Conservation (phyloP, 2,888 invertebrate species). For the Lapara coniferarum region DNA sequence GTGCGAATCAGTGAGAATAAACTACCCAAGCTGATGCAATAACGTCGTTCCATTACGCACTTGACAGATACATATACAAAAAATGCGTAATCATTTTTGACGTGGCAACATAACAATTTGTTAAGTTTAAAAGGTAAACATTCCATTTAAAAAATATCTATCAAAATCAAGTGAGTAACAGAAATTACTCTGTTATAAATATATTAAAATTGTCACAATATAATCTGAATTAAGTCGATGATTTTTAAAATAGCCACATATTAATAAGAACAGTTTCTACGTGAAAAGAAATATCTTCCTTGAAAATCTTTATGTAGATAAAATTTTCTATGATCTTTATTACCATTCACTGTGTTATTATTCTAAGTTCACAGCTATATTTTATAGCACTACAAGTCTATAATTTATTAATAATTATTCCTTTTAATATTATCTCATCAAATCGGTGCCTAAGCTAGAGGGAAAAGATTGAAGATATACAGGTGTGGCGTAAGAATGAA, state of each 20-base stretch:
- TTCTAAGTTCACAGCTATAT: too few relatives aligned
- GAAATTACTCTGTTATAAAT: background rate
- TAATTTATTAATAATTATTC: too few relatives aligned
- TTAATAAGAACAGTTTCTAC: background rate
- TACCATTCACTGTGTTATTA: too few relatives aligned
- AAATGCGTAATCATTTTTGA: slow-evolving; percentile 17
- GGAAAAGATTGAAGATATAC: too few relatives aligned
- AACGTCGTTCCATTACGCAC: slow-evolving; percentile 23
- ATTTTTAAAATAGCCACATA: background rate
- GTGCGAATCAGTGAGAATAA: too few relatives aligned
- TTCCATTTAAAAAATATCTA: background rate
- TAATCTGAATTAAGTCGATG: background rate
- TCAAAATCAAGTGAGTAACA: background rate
- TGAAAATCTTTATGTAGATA: too few relatives aligned
- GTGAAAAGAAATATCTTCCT: background rate
- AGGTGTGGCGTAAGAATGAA: too few relatives aligned
- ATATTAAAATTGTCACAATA: background rate
- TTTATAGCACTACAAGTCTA: too few relatives aligned
- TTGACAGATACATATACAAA: background rate
- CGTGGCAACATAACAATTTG: slow-evolving; percentile 6
- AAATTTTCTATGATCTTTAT: too few relatives aligned
- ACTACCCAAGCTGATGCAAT: slow-evolving; percentile 29
- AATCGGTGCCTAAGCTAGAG: too few relatives aligned
- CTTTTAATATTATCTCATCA: too few relatives aligned
- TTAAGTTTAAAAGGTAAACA: background rate